phyloP scores from a whole-genome alignment of 1,140 invertebrate genomes.

The Proctacanthus coquilletti region DNA sequence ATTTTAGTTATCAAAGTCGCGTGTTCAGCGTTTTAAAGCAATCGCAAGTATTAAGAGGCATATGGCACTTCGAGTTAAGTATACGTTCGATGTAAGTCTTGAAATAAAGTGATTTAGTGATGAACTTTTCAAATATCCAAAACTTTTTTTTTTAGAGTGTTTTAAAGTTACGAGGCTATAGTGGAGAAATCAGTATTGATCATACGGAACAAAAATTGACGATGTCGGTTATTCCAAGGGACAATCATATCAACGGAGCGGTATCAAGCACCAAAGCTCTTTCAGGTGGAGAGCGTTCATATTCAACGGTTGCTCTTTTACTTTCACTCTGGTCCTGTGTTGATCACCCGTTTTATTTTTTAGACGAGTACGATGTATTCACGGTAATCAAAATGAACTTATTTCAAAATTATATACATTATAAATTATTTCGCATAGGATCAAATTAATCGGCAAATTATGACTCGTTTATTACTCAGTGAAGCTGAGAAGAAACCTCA shows the following conservation, averaged over 20 bases:
- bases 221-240: constrained; percentile 41
- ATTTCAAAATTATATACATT: not conserved
- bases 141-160: constrained; percentile 7
- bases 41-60: constrained; percentile 7
- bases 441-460: constrained; percentile 51
- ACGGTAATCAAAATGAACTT: constrained; percentile 48
- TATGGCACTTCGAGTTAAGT: constrained; percentile 9
- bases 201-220: constrained; percentile 37
- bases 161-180: constrained; percentile 15
- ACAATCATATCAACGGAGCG: constrained; percentile 22
- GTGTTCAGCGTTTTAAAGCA: constrained; percentile 6
- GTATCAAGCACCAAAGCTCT: constrained; percentile 44
- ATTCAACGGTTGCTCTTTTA: constrained; percentile 85
- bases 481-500: constrained; percentile 41
- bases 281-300: constrained; percentile 91
- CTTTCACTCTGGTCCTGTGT: constrained; percentile 85
- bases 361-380: constrained; percentile 98
- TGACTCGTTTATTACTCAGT: constrained; percentile 48
- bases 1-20: constrained; percentile 5
- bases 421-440: constrained; percentile 36
- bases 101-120: constrained; percentile 5
- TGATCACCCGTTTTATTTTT: constrained; percentile 81
- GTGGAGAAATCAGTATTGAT: constrained; percentile 46
- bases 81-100: constrained; percentile 9
- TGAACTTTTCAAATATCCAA: constrained; percentile 13